Evolutionary conservation across 2,113 vertebrate genomes (phyloP).

Genomic region (Chaenogobius annularis): DNA sequence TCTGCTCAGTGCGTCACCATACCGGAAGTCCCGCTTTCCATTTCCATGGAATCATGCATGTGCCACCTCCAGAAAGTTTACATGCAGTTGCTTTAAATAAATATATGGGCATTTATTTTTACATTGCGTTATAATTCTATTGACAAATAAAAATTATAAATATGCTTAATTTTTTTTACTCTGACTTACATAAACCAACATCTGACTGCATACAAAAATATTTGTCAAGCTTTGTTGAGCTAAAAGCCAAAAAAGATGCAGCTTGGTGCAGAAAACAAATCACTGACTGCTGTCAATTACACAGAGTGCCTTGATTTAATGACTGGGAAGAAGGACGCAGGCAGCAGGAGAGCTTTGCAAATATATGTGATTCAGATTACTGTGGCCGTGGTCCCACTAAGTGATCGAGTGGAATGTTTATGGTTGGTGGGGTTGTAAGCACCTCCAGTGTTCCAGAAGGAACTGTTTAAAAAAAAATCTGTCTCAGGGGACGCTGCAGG

Average conservation of each 20-base stretch:
- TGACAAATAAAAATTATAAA: too few relatives aligned
- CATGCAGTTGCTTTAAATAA: too few relatives aligned
- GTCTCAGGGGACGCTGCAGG: too few relatives aligned
- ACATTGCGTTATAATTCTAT: too few relatives aligned
- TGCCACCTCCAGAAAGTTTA: too few relatives aligned
- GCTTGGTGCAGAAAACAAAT: slow-evolving; percentile 58
- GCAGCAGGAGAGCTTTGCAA: not conserved
- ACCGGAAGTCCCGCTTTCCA: too few relatives aligned
- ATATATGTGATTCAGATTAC: not conserved
- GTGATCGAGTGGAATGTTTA: not conserved
- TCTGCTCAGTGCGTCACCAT: too few relatives aligned
- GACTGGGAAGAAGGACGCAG: not conserved
- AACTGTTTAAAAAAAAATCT: not conserved
- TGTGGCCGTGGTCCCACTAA: not conserved
- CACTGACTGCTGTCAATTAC: slow-evolving; percentile 64
- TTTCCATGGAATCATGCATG: too few relatives aligned
- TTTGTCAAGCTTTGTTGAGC: slow-evolving; percentile 12
- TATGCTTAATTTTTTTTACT: too few relatives aligned
- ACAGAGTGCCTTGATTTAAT: slow-evolving; percentile 61
- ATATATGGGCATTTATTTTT: too few relatives aligned
- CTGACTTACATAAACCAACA: too few relatives aligned
- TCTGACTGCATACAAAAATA: not conserved
- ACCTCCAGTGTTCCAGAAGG: not conserved
- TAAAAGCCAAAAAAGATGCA: slow-evolving; percentile 46
- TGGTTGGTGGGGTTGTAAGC: not conserved